Evolutionary conservation across 2,797 vertebrate species (phyloP), one percentile per base, ranked within the genome.

Genomic region (Euthynnus affinis): DNA sequence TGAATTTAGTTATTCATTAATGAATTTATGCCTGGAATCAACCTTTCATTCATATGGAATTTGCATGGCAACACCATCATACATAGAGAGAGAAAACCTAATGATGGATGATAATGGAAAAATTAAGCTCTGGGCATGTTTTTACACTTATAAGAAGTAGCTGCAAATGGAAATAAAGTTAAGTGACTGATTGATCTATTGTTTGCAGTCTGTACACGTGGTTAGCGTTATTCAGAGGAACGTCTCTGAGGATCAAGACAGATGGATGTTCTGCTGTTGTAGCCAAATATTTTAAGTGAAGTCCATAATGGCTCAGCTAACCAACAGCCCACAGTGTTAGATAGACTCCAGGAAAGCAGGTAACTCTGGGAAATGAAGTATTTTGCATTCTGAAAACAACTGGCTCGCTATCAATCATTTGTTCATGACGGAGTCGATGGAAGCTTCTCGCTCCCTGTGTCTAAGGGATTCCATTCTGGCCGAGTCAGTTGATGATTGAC

Each of bases 401-500:
- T 20, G 25, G 49, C 78, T 81, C 44, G 5, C 72, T 71, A 81
- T 74, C 80, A 91, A 89, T 91, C 90, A 85, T 90, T 82, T 78
- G 80, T 83, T 77, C 82, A 85, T 52, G 86, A 58, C 27, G 52
- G 18, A 25, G 78, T 80, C 55, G 81, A 87, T 92, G 90, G 91
- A 92, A 87, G 89, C 40, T 2, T 71, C 81, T 67, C 58, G 18
- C 37, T 80, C 87, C 67, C 91, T 88, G 73, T 15, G 1, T 58
- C 80, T 78, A 73, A 79, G 87, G 84, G 85, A 65, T 69, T 93
- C 89, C 88, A 90, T 78, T 79, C 83, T 46, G 87, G 82, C 78
- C 0, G 42, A 71, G 74, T 83, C 80, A 75, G 80, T 79, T 32
- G 59, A 82, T 90, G 88, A 91, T 86, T 90, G 78, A 64, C 78